A percentile compares a stretch with the other conserved stretches of the same genome.
These are phyloP conservation scores for Peromyscus aztecus DNA, from an alignment of 2,797 vertebrate species.

Conservation along the genomic window DNA sequence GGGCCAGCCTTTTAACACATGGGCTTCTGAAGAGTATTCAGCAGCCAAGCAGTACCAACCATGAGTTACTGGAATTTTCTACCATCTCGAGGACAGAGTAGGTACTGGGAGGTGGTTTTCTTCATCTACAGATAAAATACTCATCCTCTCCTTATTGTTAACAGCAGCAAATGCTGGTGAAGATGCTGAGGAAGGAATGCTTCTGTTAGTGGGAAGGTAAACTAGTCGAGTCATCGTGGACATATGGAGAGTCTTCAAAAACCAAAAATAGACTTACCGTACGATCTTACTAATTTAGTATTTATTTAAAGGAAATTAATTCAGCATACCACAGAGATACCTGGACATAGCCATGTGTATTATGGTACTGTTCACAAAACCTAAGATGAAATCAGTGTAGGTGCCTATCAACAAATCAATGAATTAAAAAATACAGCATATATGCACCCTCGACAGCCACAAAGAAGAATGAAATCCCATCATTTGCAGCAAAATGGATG, in stretches of 20 bases:
- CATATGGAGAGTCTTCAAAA: neutral
- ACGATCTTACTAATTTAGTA: neutral
- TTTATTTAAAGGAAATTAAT: neutral
- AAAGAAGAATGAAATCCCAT: neutral
- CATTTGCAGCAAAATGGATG: neutral
- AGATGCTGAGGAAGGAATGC: neutral
- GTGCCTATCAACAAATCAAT: neutral
- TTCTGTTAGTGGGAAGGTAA: neutral
- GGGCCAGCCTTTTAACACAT: neutral
- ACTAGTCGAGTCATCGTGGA: neutral
- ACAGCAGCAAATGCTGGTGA: neutral
- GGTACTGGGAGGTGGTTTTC: neutral
- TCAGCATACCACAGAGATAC: neutral
- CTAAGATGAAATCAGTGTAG: neutral
- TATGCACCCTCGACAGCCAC: neutral
- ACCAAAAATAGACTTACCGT: neutral
- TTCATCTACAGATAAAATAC: neutral
- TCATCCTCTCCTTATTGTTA: neutral
- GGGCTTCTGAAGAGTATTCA: neutral
- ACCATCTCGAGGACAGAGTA: neutral
- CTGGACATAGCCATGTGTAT: neutral
- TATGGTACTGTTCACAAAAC: neutral
- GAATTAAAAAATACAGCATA: neutral
- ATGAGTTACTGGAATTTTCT: constrained; percentile 37
- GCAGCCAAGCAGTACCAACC: neutral